phyloP scores from a whole-genome alignment of 53 echinoderm and acorn worm genomes.

The Holothuria leucospilota region DNA sequence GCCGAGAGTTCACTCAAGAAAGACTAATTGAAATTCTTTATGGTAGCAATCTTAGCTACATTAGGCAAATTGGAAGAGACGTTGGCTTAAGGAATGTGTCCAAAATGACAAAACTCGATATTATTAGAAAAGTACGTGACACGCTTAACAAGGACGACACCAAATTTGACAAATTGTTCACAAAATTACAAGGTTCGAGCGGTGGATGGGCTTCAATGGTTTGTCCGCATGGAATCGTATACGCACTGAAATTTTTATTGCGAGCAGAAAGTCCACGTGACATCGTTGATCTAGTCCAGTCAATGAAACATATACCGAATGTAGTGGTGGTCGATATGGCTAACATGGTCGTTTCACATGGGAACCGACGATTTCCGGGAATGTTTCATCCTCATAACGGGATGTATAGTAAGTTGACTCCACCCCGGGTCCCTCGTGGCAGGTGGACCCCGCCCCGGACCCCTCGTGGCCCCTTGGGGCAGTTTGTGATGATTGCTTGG shows the following conservation, averaged over 20 bases:
- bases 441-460: no score
- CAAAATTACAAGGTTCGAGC: neutral
- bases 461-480: no score
- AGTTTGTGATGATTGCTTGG: no score
- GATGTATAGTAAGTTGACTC: no score
- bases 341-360: neutral
- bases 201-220: constrained; percentile 9
- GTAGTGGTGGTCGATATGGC: no score
- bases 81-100: constrained; percentile 6
- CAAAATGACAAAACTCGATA: constrained; percentile 5
- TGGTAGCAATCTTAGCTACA: constrained; percentile 6
- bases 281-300: neutral
- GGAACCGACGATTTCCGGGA: neutral
- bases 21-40: constrained; percentile 27
- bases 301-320: neutral
- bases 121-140: no score
- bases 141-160: no score
- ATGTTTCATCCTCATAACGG: constrained; percentile 27
- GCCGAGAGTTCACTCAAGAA: constrained; percentile 26
- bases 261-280: neutral
- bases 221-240: neutral
- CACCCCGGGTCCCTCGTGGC: no score
- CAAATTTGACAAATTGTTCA: no score
- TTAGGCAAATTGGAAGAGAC: constrained; percentile 10
- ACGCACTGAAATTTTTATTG: neutral